Percentiles rank a stretch among this genome's conserved stretches.
These are phyloP conservation scores for Lerema accius DNA, from an alignment of 1,140 invertebrate genomes.

Conservation along the genomic window DNA sequence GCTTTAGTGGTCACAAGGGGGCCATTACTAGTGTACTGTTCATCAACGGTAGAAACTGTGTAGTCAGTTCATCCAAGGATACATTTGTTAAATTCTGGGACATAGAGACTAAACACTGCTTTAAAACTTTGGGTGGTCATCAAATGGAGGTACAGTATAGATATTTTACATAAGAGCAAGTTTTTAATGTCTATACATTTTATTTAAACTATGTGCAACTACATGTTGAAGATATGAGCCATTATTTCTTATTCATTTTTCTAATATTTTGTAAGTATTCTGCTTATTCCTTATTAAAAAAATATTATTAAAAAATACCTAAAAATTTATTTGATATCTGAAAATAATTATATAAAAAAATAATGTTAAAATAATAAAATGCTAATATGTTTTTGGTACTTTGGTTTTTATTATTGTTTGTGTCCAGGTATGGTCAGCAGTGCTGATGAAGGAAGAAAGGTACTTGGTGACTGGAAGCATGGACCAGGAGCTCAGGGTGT, in stretches of 20 bases:
- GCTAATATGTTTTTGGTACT: no score
- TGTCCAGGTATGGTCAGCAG: slow-evolving; percentile 93
- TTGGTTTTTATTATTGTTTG: no score
- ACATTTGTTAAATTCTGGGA: slow-evolving; percentile 99
- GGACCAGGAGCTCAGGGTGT: slow-evolving; percentile 93
- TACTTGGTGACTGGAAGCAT: slow-evolving; percentile 94
- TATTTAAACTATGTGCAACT: no score
- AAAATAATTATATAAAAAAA: no score
- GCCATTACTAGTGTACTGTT: slow-evolving; percentile 94
- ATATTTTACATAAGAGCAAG: slow-evolving; percentile 18
- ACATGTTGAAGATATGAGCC: no score
- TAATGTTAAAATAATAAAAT: no score
- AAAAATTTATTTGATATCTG: no score
- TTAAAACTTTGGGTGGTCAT: slow-evolving; percentile 94
- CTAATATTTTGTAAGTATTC: no score
- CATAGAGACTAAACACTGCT: slow-evolving; percentile 96
- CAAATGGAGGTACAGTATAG: slow-evolving; percentile 86
- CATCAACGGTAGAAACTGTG: slow-evolving; percentile 88
- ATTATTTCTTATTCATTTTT: no score
- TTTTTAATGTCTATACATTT: slow-evolving; percentile 15
- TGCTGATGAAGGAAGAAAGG: slow-evolving; percentile 90
- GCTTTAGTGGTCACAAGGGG: slow-evolving; percentile 96
- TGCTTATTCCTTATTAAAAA: no score
- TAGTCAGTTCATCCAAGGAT: slow-evolving; percentile 97
- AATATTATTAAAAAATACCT: no score